Evolutionary conservation across 2,888 invertebrate genomes (phyloP), one percentile per base, ranked within the genome.

Genomic region (Chrysotoxum bicinctum): DNA sequence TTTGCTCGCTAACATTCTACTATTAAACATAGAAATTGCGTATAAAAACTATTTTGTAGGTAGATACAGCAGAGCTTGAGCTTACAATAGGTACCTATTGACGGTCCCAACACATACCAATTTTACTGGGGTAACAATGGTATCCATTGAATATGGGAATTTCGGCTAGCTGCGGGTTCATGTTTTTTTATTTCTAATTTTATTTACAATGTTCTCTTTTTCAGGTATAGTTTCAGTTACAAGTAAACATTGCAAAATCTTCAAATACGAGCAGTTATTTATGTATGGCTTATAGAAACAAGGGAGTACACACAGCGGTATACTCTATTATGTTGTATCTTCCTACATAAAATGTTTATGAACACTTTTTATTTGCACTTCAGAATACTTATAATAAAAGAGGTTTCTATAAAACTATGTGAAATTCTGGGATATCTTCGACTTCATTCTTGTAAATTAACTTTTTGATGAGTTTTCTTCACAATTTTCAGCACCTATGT

Each of bases 131-230:
- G 26, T 66, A 85, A 85, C 85, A 85, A 85, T 85, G 85, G 48
- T 58, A 19, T 37, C 68, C 79, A 85, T 85, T 85, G 60, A 85
- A 50, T 73, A 69, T 81, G 81, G 35, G 81, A 84, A 68, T 37
- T 32, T 73, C 62, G 50, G 58, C n/a, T 73, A 76, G 37, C 68
- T 80, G 19, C 54, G 70, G 84, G 73, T 37, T 62, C 10, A 32
- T 72, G 66, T 75, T 58, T 26, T 64, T 60, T 43, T 62, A 40
- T 70, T 60, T 21, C 14, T 14, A 21, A 14, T 37, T 58, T 75
- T 58, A 68, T 60, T 76, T 60, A 79, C 84, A 84, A 80, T 75
- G 75, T 52, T 58, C 68, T 58, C 58, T 58, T 74, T 62, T 70
- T 23, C 30, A 21, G 37, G 62, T 43, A 14, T 45, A 8, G 50